Evolutionary conservation across 2,888 invertebrate genomes (phyloP).

Genomic region (Cryptophagus acutangulus): DNA sequence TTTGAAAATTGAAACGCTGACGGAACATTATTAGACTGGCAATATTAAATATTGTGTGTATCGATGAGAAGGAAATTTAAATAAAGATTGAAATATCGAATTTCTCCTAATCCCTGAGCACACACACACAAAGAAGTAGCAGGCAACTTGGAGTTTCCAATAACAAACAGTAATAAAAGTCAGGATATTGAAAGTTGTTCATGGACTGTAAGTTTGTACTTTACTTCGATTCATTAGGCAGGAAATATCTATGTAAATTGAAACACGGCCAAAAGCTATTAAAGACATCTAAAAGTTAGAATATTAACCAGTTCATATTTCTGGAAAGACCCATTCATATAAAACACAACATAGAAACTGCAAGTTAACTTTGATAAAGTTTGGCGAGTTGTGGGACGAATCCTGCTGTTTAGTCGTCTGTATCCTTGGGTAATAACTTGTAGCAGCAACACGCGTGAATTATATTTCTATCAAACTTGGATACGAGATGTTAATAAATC

Average conservation of each 20-base stretch:
- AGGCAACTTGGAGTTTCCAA: background rate
- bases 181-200: conserved; percentile 6
- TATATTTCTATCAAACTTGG: conserved; percentile 35
- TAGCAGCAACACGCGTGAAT: conserved; percentile 32
- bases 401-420: conserved; percentile 27
- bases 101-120: too few species aligned
- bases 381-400: conserved; percentile 14
- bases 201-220: conserved; percentile 12
- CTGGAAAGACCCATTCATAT: conserved; percentile 18
- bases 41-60: too few species aligned
- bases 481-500: conserved; percentile 9
- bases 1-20: too few species aligned
- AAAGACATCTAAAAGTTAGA: conserved; percentile 22
- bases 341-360: conserved; percentile 16
- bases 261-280: conserved; percentile 17
- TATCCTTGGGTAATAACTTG: conserved; percentile 31
- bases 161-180: conserved; percentile 8
- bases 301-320: conserved; percentile 24
- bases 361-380: background rate
- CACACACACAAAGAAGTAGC: too few species aligned
- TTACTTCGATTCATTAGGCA: conserved; percentile 17
- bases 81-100: too few species aligned
- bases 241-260: conserved; percentile 22
- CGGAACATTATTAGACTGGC: too few species aligned
- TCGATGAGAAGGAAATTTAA: too few species aligned